These are phyloP conservation scores for Bombylius major DNA, from an alignment of 2,888 invertebrate genomes.

Conservation along the genomic window DNA sequence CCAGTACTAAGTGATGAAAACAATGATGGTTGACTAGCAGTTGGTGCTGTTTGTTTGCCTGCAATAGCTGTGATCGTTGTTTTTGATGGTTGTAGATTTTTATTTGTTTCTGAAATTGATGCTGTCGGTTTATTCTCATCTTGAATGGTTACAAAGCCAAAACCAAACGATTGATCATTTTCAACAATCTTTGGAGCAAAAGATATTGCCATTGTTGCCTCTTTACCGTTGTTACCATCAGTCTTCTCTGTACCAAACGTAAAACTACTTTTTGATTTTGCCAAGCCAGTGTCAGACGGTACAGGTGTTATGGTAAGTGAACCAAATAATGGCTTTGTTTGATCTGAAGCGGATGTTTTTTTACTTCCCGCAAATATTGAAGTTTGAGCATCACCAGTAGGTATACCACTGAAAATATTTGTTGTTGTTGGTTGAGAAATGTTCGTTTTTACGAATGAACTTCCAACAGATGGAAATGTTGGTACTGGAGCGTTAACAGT, in stretches of 20 bases:
- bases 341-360: background rate
- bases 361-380: background rate
- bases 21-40: background rate
- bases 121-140: constrained; percentile 1
- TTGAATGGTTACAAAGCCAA: background rate
- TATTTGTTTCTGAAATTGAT: background rate
- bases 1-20: background rate
- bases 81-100: background rate
- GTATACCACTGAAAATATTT: background rate
- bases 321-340: background rate
- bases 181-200: constrained; percentile 1
- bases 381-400: background rate
- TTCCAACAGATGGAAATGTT: background rate
- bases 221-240: background rate
- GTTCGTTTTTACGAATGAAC: background rate
- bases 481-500: background rate
- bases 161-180: background rate
- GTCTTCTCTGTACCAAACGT: background rate
- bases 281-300: too few species aligned
- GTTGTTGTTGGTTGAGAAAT: background rate
- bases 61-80: background rate
- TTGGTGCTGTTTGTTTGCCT: background rate
- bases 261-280: background rate
- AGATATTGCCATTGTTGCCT: background rate
- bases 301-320: background rate